Conservation (phyloP, 2,113 vertebrate species). For the Callopanchax toddi region DNA sequence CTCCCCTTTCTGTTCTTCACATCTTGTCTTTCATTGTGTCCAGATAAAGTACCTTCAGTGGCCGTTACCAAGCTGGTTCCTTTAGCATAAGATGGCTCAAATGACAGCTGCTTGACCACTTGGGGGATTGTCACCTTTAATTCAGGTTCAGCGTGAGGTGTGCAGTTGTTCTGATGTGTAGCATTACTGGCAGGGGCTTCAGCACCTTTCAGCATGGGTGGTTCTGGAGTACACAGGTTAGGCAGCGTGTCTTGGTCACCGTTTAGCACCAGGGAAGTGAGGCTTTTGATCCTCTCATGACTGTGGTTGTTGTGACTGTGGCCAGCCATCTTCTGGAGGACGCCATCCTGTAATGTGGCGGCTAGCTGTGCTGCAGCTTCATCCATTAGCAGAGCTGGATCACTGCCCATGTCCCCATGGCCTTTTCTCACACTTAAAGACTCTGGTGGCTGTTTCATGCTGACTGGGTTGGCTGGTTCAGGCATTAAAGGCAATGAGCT, state of each 20-base stretch:
- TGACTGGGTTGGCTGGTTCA: constrained; percentile 84
- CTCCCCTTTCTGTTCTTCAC: constrained; percentile 79
- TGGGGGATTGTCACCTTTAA: constrained; percentile 92
- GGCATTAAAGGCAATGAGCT: constrained; percentile 85
- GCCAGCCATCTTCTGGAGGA: constrained; percentile 88
- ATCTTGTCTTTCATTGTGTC: constrained; percentile 71
- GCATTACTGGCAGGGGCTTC: constrained; percentile 83
- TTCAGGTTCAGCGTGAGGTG: constrained; percentile 82
- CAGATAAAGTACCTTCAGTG: constrained; percentile 50
- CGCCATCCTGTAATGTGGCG: constrained; percentile 87
- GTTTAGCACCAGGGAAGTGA: constrained; percentile 92
- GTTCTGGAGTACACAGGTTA: constrained; percentile 82
- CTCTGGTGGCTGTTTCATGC: constrained; percentile 94
- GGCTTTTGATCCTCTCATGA: constrained; percentile 89
- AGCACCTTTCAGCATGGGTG: constrained; percentile 83
- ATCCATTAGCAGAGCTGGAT: constrained; percentile 88
- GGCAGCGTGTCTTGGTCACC: constrained; percentile 86
- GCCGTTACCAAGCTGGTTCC: constrained; percentile 58
- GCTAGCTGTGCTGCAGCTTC: constrained; percentile 87
- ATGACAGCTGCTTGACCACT: constrained; percentile 82
- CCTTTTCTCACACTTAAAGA: constrained; percentile 84
- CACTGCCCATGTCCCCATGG: constrained; percentile 84
- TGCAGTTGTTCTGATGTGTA: constrained; percentile 81
- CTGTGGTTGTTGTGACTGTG: constrained; percentile 81
- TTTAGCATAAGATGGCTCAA: constrained; percentile 86